Percentiles rank a stretch among this genome's conserved stretches.
phyloP scores from a whole-genome alignment of 1,140 invertebrate species.

The Nephila pilipes region DNA sequence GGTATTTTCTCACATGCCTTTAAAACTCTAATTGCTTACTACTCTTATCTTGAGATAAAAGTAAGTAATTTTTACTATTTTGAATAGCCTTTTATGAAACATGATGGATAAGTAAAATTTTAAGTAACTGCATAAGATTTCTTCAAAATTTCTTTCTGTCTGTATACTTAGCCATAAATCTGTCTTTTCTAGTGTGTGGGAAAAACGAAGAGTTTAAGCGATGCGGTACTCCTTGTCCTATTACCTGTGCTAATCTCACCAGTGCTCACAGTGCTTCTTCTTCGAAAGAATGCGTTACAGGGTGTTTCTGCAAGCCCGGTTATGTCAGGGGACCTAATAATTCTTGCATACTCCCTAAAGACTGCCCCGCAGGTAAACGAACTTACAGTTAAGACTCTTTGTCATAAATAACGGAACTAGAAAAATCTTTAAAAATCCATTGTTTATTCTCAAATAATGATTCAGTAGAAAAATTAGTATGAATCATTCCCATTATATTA shows the following conservation, averaged over 20 bases:
- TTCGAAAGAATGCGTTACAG: not conserved
- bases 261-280: not conserved
- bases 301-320: constrained; percentile 54
- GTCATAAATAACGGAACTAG: not conserved
- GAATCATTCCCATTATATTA: too few relatives aligned
- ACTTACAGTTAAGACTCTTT: too few relatives aligned
- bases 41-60: too few relatives aligned
- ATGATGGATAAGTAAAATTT: too few relatives aligned
- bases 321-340: constrained; percentile 12
- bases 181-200: constrained; percentile 33
- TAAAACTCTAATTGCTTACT: too few relatives aligned
- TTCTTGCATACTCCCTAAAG: constrained; percentile 19
- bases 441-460: not conserved
- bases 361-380: constrained; percentile 8
- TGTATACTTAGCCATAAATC: not conserved
- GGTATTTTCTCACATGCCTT: too few relatives aligned
- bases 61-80: too few relatives aligned
- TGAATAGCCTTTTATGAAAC: too few relatives aligned
- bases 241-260: constrained; percentile 42
- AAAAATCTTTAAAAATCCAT: not conserved
- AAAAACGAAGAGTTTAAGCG: constrained; percentile 25
- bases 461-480: too few relatives aligned
- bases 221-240: constrained; percentile 35
- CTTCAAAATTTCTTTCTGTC: not conserved
- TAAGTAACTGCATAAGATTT: too few relatives aligned